Base-by-base conservation (phyloP, 92 coral and sea anemone species). In the Phenganax subtilis region DNA sequence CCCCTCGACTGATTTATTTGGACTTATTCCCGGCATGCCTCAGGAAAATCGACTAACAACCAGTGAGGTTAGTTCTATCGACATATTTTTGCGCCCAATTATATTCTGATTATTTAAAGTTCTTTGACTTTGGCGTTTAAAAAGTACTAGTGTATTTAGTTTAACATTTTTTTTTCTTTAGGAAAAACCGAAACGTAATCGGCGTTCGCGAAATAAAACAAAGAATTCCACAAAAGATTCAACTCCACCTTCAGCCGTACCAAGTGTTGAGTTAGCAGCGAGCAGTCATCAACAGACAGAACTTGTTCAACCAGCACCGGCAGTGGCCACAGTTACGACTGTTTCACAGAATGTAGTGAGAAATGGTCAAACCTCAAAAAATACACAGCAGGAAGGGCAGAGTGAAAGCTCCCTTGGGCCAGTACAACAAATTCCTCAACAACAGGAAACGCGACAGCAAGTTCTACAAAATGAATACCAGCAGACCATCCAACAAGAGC, bases 401-500 rank as follows among this genome's bases (percentile, higher is more conserved):
- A 63, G 37, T 53, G 61, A 79, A n/a, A 0, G 12, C 12, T 60
- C 12, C 62, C 82, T 30, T 66, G 82, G 51, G 59, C 15, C 65
- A 11, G 82, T 31, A 53, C 55, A 37, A 30, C 75, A 61, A 61
- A 28, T 25, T 15, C 67, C 17, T 61, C 67, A 61, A 28, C 67
- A 61, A 66, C 53, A 30, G 8, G 54, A 68, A 68, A 7, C 47
- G 54, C 73, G 47, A 37, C 52, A 37, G 47, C 30, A 68, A 30
- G 73, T 51, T 68, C 62, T 73, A 73, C 77, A 64, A 79, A 60
- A 30, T 53, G 77, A 14, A 12, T 31, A 73, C 59, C 60, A 73
- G 51, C 77, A 73, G 51, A 73, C 89, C 83, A 80, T 87, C 53
- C 93, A 94, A 82, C 98, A 91, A 76, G 96, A 92, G 63, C 73